These are phyloP conservation scores for Lampropteryx suffumata DNA, from an alignment of 2,888 invertebrate genomes.

Conservation along the genomic window DNA sequence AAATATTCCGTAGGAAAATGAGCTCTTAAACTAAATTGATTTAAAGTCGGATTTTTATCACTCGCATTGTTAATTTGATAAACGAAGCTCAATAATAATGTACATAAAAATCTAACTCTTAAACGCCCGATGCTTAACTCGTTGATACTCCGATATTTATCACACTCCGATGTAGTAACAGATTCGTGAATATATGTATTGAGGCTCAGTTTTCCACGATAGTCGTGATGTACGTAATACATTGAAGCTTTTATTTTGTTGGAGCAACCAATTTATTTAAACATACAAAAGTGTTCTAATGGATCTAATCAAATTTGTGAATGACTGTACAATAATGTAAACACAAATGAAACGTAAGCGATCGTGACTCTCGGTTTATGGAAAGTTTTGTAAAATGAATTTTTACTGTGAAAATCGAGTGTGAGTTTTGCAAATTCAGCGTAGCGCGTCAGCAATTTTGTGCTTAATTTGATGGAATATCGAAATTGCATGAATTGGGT, in stretches of 20 bases:
- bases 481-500: conserved; percentile 16
- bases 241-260: conserved; percentile 12
- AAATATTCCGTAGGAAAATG: conserved; percentile 40
- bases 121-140: no score
- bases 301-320: conserved; percentile 22
- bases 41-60: conserved; percentile 21
- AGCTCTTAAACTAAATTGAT: conserved; percentile 17
- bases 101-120: no score
- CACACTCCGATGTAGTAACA: no score
- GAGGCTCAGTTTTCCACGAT: no score
- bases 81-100: not conserved
- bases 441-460: conserved; percentile 1
- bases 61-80: not conserved
- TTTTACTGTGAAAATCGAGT: conserved; percentile 13
- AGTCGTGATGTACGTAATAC: not conserved
- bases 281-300: conserved; percentile 24
- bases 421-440: conserved; percentile 7
- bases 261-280: conserved; percentile 1
- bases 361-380: conserved; percentile 20
- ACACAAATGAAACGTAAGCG: conserved; percentile 14
- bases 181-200: no score
- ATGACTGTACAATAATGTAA: conserved; percentile 16
- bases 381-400: conserved; percentile 8
- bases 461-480: conserved; percentile 18
- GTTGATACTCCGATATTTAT: no score